Percentiles rank a stretch among this genome's conserved stretches.
Evolutionary conservation across 2,888 invertebrate species (phyloP).

Genomic region (Drosophila antonietae): DNA sequence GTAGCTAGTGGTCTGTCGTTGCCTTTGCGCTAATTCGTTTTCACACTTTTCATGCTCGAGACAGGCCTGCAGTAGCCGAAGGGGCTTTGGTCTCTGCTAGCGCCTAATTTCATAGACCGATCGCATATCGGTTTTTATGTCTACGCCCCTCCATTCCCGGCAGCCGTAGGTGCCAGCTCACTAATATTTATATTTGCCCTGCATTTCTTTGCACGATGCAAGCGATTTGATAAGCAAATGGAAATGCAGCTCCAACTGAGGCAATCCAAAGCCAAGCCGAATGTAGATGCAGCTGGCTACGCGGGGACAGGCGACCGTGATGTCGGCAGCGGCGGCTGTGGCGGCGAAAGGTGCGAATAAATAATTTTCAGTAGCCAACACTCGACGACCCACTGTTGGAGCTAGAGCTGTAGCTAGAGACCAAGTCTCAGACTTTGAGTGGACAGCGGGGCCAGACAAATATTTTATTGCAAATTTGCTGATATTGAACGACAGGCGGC

Average conservation of each 20-base stretch:
- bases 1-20: conserved; percentile 10
- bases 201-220: conserved; percentile 71
- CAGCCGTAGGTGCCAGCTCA: conserved; percentile 30
- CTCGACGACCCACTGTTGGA: conserved; percentile 43
- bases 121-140: conserved; percentile 40
- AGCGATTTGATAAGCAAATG: conserved; percentile 74
- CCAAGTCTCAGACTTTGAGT: conserved; percentile 11
- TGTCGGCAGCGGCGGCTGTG: conserved; percentile 31
- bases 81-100: conserved; percentile 53
- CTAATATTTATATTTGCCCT: conserved; percentile 79
- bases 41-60: conserved; percentile 72
- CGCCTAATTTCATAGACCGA: conserved; percentile 67
- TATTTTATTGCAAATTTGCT: conserved; percentile 80
- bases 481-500: conserved; percentile 73
- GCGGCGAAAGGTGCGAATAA: conserved; percentile 78
- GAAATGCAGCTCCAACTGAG: conserved; percentile 52
- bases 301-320: conserved; percentile 15
- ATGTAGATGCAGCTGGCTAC: background rate
- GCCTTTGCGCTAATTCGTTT: conserved; percentile 70
- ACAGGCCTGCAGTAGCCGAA: conserved; percentile 57
- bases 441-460: conserved; percentile 66
- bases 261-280: background rate
- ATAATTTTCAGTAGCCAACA: conserved; percentile 72
- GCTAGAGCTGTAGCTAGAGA: conserved; percentile 17
- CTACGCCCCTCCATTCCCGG: conserved; percentile 32